Base-by-base conservation (phyloP, 2,113 vertebrate species). In the Saimiri boliviensis region DNA sequence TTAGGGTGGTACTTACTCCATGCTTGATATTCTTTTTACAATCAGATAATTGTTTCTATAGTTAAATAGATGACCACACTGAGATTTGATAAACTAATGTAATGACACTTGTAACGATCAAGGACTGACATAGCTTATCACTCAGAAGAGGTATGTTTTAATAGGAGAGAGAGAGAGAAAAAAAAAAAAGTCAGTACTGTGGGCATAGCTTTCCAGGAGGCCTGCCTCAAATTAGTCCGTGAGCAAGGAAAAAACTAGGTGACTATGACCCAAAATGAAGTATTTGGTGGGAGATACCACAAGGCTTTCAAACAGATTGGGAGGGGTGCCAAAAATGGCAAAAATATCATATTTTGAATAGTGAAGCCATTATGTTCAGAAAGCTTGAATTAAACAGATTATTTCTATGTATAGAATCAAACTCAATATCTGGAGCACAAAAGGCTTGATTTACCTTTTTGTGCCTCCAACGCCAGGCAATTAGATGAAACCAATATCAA, bases 401-500 rank as follows among this genome's bases (percentile, higher is more conserved):
- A 19, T 60, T 89, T 68, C n/a, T 37, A n/a, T 14, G 16, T 37
- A 35, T 68, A 91, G 42, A 94, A 58, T 77, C 23, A 63, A 11
- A 90, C 47, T 11, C 17, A 49, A 45, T 47, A 71, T 23, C 25
- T 8, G 47, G 27, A 92, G 54, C 40, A 91, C 74, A 96, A 73
- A 96, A 83, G 32, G 5, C 40, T 93, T 92, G 68, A 82, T 95
- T 86, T 93, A 89, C 35, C 37, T 94, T 82, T 60, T 76, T 49
- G 16, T 80, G 42, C 8, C n/a, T 89, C 45, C 2, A 42, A 71
- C 52, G 56, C 85, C 79, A 96, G 63, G 54, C 81, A 90, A 84
- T 96, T 95, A 97, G 68, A 27, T 80, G 70, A 97, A 97, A 93
- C 49, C 13, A 94, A 93, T 89, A 95, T 77, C 95, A 89, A 16